Evolutionary conservation across 2,888 invertebrate genomes (phyloP).

Genomic region (Dexiosoma caninum): DNA sequence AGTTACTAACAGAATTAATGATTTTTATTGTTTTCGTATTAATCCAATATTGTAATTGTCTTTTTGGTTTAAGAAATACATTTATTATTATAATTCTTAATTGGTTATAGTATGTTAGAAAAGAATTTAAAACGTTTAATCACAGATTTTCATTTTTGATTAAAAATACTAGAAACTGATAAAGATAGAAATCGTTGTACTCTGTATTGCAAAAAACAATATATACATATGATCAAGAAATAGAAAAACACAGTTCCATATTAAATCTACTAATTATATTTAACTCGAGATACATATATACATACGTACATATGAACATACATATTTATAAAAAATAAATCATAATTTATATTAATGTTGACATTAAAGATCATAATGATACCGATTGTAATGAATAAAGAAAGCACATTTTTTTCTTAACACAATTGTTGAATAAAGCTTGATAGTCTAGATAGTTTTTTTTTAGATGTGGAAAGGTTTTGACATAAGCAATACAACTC

Average conservation of each 20-base stretch:
- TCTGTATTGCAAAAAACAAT: slow-evolving; percentile 46
- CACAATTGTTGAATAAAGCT: slow-evolving; percentile 38
- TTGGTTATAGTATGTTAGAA: neutral
- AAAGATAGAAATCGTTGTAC: slow-evolving; percentile 23
- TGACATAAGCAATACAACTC: slow-evolving; percentile 4
- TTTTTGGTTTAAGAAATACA: neutral
- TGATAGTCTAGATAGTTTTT: slow-evolving; percentile 5
- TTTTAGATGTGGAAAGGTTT: neutral
- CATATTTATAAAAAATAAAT: slow-evolving; percentile 31
- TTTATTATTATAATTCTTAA: too few relatives aligned
- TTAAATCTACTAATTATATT: slow-evolving; percentile 42
- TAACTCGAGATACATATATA: slow-evolving; percentile 31
- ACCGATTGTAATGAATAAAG: slow-evolving; percentile 7
- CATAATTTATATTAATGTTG: slow-evolving; percentile 48
- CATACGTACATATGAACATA: too few relatives aligned
- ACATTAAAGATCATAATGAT: slow-evolving; percentile 22
- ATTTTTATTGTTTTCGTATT: neutral
- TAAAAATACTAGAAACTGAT: slow-evolving; percentile 9
- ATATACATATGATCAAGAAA: slow-evolving; percentile 49
- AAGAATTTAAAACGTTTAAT: slow-evolving; percentile 33
- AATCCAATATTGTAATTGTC: neutral
- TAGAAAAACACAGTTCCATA: slow-evolving; percentile 58
- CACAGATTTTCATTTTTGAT: neutral
- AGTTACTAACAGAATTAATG: neutral
- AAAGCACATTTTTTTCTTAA: slow-evolving; percentile 27